phyloP scores from a whole-genome alignment of 1,140 invertebrate genomes.

The Drosophila melanogaster region DNA sequence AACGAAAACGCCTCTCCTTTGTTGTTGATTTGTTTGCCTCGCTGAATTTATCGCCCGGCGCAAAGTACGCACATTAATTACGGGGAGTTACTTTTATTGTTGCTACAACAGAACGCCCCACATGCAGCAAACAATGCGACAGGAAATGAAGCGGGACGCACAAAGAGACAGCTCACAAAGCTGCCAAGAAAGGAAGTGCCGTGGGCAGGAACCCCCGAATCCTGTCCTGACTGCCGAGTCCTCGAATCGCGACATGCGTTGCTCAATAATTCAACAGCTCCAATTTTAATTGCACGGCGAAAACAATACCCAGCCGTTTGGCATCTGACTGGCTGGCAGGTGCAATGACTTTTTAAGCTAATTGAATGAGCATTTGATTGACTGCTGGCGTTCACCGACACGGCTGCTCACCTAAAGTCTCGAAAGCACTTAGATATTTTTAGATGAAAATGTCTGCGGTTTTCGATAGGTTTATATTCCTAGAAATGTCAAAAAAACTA shows the following conservation, averaged over 20 bases:
- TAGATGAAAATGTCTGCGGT: neutral
- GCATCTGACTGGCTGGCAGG: slow-evolving; percentile 30
- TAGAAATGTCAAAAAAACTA: neutral
- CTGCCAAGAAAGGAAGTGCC: slow-evolving; percentile 58
- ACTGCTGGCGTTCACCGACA: slow-evolving; percentile 37
- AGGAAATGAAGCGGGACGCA: slow-evolving; percentile 73
- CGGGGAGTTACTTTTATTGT: slow-evolving; percentile 80
- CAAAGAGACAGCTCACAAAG: slow-evolving; percentile 47
- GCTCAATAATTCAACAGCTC: slow-evolving; percentile 70
- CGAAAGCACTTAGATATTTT: neutral
- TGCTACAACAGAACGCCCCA: slow-evolving; percentile 46
- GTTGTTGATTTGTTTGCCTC: slow-evolving; percentile 48
- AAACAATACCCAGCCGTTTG: slow-evolving; percentile 33
- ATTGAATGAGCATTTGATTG: slow-evolving; percentile 68
- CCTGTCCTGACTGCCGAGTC: neutral
- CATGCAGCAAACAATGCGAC: slow-evolving; percentile 79
- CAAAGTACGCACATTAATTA: slow-evolving; percentile 83
- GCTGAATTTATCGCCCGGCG: slow-evolving; percentile 75
- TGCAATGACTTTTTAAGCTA: slow-evolving; percentile 69
- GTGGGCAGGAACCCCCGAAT: slow-evolving; percentile 9
- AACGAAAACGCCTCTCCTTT: slow-evolving; percentile 31
- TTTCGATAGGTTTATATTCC: too few relatives aligned
- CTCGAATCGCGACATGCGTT: slow-evolving; percentile 49
- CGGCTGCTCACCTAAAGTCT: neutral
- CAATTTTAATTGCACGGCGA: slow-evolving; percentile 66